These are phyloP conservation scores for Calonectris borealis DNA, from an alignment of 2,113 vertebrate species.

Conservation along the genomic window DNA sequence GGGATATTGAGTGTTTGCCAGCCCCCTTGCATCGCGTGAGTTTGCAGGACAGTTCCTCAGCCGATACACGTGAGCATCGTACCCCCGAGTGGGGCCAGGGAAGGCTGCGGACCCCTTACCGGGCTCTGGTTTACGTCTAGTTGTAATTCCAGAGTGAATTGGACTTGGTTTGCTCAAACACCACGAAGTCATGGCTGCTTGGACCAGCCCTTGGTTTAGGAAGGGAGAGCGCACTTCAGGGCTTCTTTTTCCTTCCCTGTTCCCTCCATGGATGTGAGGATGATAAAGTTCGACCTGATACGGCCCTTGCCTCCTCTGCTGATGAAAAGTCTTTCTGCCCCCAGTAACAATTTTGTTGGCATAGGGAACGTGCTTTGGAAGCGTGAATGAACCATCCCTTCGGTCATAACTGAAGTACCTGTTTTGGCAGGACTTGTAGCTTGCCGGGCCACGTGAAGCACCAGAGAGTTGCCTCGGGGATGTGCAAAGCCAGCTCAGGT, in stretches of 20 bases:
- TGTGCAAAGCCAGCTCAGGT: background rate
- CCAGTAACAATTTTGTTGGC: background rate
- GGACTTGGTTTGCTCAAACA: background rate
- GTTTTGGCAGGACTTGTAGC: background rate
- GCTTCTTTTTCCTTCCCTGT: background rate
- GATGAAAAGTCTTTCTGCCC: background rate
- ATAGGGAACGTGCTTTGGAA: background rate
- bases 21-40: background rate
- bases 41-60: background rate
- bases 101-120: background rate
- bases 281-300: background rate
- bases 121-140: background rate
- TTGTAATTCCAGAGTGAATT: background rate
- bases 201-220: background rate
- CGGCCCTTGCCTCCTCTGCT: background rate
- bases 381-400: background rate
- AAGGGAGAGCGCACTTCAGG: background rate
- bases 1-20: background rate
- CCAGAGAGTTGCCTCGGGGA: background rate
- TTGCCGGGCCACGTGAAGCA: background rate
- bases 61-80: rapidly evolving
- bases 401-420: background rate
- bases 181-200: background rate
- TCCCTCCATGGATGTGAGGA: background rate
- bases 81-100: background rate